Evolutionary conservation across 2,113 vertebrate species (phyloP), one percentile per base, ranked within the genome.

Genomic region (Peromyscus californicus): DNA sequence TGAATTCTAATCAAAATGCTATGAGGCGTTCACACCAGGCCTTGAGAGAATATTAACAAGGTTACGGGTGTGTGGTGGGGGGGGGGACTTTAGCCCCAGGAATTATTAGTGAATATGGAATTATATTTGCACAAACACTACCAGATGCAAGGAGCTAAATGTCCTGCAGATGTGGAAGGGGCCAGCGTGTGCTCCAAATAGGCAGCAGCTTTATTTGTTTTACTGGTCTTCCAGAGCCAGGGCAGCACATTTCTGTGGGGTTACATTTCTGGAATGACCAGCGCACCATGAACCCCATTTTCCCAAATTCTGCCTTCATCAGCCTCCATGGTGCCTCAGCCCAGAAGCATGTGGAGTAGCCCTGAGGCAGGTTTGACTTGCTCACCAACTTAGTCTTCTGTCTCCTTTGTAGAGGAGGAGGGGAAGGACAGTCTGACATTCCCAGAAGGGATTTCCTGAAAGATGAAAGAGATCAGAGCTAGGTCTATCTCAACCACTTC

Each of bases 31-130:
- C 99, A 98, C 98, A 99, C 98, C 98, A 98, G 97, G 98, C 98
- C 98, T 98, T 99, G 99, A 98, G 99, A 99, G 99, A 99, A 99
- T 98, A 99, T 98, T 99, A 98, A 98, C 98, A 99, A 98, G 98
- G 98, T 99, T 99, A 99, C 98, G 98, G 61, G 61, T 61, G 59
- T 16, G 11, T 15, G 51, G 51, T 54, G 51, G 86, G 94, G 96
- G 86, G 96, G 98, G 97, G 98, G 97, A 98, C 98, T 98, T 98
- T 98, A 96, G 99, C 99, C 99, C 99, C 98, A 74, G 99, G 99
- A 99, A 99, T 99, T 98, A 99, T 99, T 99, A 99, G 99, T 99
- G 99, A 99, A 99, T 99, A 99, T 99, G 99, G 99, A 99, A 99
- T 99, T 99, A 99, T 99, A 99, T 99, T 99, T 99, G 99, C 98